phyloP scores from a whole-genome alignment of 2,797 vertebrate genomes.

The Lepus townsendii region DNA sequence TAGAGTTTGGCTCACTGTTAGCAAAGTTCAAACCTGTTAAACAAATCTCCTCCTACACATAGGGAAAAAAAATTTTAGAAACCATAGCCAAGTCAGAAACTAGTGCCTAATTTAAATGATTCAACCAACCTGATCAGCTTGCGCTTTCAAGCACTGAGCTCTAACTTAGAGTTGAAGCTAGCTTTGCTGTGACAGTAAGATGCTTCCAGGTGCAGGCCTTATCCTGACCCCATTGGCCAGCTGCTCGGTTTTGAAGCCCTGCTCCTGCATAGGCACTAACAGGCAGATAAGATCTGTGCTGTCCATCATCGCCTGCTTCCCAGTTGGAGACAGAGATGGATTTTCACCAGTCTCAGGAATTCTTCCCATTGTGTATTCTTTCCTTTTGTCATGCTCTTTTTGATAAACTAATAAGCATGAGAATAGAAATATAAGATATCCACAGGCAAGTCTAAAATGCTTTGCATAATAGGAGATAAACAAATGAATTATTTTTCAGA shows the following conservation, averaged over 20 bases:
- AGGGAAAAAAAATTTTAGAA: constrained; percentile 24
- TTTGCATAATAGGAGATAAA: constrained; percentile 30
- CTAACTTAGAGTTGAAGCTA: background rate
- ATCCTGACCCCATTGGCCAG: background rate
- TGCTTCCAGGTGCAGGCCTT: background rate
- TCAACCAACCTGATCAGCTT: background rate
- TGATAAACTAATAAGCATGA: background rate
- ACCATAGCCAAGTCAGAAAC: background rate
- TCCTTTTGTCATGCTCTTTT: background rate
- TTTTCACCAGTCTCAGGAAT: background rate
- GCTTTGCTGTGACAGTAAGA: background rate
- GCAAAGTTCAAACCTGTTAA: constrained; percentile 26
- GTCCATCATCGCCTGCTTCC: background rate
- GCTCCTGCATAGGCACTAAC: background rate
- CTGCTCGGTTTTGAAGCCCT: background rate
- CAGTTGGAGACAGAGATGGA: background rate
- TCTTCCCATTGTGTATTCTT: background rate
- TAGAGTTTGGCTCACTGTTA: background rate
- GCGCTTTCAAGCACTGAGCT: background rate
- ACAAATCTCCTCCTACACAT: background rate
- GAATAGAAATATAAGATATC: constrained; percentile 39
- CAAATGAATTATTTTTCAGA: background rate
- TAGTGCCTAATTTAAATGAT: background rate
- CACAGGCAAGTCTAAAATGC: background rate
- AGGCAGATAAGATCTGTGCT: background rate